These are phyloP conservation scores for Caligus rogercresseyi DNA, from an alignment of 1,140 invertebrate species.

Conservation along the genomic window DNA sequence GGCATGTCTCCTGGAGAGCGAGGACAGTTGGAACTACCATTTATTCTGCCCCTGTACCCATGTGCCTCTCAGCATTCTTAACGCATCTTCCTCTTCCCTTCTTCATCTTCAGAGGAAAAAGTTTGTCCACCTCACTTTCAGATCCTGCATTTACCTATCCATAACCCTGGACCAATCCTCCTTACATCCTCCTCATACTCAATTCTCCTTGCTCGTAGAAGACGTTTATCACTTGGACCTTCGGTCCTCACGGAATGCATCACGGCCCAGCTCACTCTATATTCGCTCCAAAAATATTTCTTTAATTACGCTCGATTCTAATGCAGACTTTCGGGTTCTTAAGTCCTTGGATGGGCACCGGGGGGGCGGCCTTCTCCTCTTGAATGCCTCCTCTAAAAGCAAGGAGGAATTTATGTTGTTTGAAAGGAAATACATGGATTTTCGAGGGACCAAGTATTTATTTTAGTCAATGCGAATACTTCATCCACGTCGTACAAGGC, in stretches of 20 bases:
- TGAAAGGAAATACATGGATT: background rate
- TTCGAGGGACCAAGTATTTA: background rate
- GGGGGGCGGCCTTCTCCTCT: background rate
- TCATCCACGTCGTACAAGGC: background rate
- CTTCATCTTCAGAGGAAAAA: no score
- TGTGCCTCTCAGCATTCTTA: background rate
- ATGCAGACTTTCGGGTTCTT: background rate
- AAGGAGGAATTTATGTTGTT: background rate
- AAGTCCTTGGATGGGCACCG: background rate
- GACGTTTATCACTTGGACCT: background rate
- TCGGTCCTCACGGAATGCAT: background rate
- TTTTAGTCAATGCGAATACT: background rate
- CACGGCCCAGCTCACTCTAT: background rate
- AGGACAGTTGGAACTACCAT: background rate
- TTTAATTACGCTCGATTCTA: background rate
- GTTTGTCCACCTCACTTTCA: background rate
- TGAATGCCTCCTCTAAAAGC: background rate
- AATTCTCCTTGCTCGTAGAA: background rate
- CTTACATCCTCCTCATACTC: background rate
- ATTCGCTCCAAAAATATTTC: background rate
- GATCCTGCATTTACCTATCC: background rate
- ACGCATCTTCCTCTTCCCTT: background rate
- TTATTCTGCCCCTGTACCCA: background rate
- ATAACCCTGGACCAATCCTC: background rate
- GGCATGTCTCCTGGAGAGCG: background rate